Conservation (phyloP, 2,113 vertebrate species). For the Cavia aperea region DNA sequence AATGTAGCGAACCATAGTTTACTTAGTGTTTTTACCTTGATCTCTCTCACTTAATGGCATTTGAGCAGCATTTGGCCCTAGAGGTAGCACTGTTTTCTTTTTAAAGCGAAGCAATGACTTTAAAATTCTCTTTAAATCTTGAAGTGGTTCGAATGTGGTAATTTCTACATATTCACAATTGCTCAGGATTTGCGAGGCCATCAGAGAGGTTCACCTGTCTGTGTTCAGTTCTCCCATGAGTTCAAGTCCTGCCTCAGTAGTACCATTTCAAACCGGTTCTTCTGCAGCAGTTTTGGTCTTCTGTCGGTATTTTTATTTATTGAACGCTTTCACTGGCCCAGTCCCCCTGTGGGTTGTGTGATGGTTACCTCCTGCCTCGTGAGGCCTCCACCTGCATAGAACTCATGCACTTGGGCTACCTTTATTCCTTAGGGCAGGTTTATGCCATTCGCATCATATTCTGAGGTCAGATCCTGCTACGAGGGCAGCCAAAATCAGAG, state of each 20-base stretch:
- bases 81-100: not conserved
- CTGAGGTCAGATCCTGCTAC: not conserved
- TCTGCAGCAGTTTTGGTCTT: not conserved
- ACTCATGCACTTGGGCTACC: not conserved
- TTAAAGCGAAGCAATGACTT: not conserved
- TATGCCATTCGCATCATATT: not conserved
- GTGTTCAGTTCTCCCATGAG: not conserved
- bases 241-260: not conserved
- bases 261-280: slow-evolving; percentile 6
- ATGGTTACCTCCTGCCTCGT: not conserved
- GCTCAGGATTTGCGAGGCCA: not conserved
- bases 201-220: not conserved
- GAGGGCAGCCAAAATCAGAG: not conserved
- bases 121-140: slow-evolving; percentile 17
- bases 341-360: not conserved
- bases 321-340: not conserved
- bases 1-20: not conserved
- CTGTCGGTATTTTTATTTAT: not conserved
- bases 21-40: not conserved
- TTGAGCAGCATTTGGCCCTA: not conserved
- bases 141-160: not conserved
- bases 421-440: not conserved
- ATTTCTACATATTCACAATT: not conserved
- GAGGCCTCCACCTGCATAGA: not conserved
- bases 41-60: slow-evolving; percentile 27